Evolutionary conservation across 1,140 invertebrate genomes (phyloP).

Genomic region (Phenacoccus solenopsis): DNA sequence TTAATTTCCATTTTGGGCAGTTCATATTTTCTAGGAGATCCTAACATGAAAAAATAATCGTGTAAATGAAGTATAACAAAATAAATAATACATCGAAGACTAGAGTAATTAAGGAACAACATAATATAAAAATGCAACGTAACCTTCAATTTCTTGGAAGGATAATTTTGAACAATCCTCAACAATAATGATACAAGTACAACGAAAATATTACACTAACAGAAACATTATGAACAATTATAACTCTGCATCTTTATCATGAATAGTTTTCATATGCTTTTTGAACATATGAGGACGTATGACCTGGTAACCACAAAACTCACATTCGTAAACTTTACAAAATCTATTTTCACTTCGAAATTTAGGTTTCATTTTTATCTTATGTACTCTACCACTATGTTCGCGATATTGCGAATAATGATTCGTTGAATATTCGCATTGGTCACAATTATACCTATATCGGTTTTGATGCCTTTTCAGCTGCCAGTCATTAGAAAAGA

Average conservation of each 20-base stretch:
- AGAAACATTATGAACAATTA: not conserved
- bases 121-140: too few species aligned
- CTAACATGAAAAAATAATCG: too few species aligned
- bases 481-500: not conserved
- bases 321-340: not conserved
- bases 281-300: not conserved
- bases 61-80: too few species aligned
- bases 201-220: too few species aligned
- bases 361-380: not conserved
- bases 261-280: not conserved
- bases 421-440: not conserved
- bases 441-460: not conserved
- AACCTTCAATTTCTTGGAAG: too few species aligned
- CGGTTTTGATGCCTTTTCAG: not conserved
- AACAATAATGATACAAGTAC: too few species aligned
- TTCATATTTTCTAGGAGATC: too few species aligned
- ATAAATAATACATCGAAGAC: too few species aligned
- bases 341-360: not conserved
- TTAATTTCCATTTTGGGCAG: too few species aligned
- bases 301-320: not conserved
- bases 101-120: too few species aligned
- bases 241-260: not conserved
- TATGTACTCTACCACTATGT: not conserved
- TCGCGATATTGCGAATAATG: not conserved
- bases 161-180: too few species aligned